Evolutionary conservation across 1,140 invertebrate species (phyloP).

Genomic region (Neodiprion virginianus): DNA sequence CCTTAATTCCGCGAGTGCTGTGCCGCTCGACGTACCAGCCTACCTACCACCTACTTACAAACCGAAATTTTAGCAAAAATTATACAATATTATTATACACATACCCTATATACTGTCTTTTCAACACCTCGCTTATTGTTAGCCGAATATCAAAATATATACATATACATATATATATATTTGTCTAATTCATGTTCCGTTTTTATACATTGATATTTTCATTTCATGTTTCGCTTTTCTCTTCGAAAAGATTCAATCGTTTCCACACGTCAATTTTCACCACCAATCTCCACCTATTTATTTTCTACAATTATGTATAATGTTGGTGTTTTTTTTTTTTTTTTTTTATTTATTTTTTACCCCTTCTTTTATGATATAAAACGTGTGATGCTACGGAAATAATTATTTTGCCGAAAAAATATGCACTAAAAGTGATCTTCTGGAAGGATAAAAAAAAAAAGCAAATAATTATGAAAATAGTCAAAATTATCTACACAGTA

Average conservation of each 20-base stretch:
- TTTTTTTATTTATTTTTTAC: no score
- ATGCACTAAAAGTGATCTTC: no score
- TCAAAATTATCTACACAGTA: no score
- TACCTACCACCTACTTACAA: slow-evolving; percentile 1
- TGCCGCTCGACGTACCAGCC: slow-evolving; percentile 6
- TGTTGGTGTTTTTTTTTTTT: no score
- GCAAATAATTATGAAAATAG: no score
- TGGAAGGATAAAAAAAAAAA: no score
- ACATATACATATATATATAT: not conserved
- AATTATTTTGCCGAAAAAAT: no score
- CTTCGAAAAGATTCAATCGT: no score
- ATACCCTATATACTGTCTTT: not conserved
- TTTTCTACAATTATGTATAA: not conserved
- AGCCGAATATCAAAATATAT: slow-evolving; percentile 1
- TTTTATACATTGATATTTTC: no score
- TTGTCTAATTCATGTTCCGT: not conserved
- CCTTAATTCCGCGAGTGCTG: slow-evolving; percentile 24
- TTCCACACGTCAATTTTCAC: not conserved
- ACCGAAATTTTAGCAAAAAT: not conserved
- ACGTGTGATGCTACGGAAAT: no score
- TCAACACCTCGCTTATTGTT: slow-evolving; percentile 5
- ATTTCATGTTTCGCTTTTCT: no score
- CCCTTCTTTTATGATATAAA: no score
- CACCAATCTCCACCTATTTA: not conserved
- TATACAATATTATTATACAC: not conserved